Conservation (phyloP, 2,113 vertebrate genomes). For the Chloropsis hardwickii region DNA sequence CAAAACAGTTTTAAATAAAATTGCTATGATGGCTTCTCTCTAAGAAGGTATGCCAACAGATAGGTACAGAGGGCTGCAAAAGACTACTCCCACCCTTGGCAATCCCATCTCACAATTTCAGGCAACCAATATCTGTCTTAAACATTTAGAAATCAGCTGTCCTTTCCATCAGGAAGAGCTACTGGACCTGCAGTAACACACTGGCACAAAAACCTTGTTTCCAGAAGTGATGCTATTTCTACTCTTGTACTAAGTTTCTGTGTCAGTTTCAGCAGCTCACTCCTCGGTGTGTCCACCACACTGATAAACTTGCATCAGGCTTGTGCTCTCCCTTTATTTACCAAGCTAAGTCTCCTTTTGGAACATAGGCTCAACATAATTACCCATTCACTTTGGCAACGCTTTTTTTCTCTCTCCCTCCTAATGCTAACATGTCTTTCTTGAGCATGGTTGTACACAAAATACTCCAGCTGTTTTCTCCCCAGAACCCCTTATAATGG, state of each 20-base stretch:
- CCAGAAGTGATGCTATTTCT: neutral
- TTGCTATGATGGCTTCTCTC: neutral
- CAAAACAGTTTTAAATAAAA: neutral
- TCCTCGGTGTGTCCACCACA: accelerated
- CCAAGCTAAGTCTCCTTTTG: neutral
- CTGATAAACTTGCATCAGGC: neutral
- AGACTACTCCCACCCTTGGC: neutral
- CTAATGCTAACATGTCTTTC: neutral
- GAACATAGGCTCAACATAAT: neutral
- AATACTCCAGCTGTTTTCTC: neutral
- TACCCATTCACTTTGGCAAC: neutral
- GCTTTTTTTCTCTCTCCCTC: neutral
- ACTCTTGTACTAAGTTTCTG: neutral
- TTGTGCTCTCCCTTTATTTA: neutral
- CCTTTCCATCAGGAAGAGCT: neutral
- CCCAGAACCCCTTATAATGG: neutral
- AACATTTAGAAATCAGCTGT: neutral
- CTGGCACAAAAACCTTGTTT: neutral
- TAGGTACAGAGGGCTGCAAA: neutral
- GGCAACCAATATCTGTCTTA: neutral
- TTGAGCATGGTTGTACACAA: neutral
- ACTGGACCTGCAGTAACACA: neutral
- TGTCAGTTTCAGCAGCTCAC: neutral
- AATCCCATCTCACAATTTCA: neutral
- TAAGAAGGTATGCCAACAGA: neutral